Evolutionary conservation across 2,797 vertebrate genomes (phyloP).

Genomic region (Hippopotamyrus pictus): DNA sequence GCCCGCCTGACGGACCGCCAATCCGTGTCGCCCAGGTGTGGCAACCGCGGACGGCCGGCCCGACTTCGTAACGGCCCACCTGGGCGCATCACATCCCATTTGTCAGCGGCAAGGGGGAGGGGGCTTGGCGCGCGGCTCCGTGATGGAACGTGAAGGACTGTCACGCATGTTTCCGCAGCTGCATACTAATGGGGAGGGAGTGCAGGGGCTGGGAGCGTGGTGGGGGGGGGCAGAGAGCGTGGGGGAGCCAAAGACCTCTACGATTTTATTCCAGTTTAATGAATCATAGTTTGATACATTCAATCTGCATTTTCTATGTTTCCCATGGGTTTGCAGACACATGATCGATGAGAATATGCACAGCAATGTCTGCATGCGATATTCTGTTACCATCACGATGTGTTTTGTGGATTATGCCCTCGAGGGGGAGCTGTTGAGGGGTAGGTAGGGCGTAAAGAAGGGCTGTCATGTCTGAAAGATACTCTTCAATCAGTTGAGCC

Average conservation of each 20-base stretch:
- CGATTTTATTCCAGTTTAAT: not conserved
- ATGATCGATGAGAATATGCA: not conserved
- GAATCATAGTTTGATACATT: not conserved
- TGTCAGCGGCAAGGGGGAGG: not conserved
- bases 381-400: not conserved
- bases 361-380: not conserved
- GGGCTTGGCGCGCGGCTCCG: not conserved
- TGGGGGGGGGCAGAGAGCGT: not conserved
- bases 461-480: not conserved
- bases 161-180: not conserved
- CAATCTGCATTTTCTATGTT: not conserved
- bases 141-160: not conserved
- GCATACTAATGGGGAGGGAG: not conserved
- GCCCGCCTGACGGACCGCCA: not conserved
- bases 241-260: not conserved
- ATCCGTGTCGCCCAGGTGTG: not conserved
- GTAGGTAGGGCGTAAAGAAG: not conserved
- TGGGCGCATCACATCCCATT: not conserved
- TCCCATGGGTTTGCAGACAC: not conserved
- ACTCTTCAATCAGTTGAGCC: not conserved
- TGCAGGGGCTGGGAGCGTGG: not conserved
- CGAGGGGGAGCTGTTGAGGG: not conserved
- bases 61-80: not conserved
- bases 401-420: not conserved
- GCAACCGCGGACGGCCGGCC: not conserved